phyloP scores from a whole-genome alignment of 2,888 invertebrate genomes.

The Dicyrtomina minuta region DNA sequence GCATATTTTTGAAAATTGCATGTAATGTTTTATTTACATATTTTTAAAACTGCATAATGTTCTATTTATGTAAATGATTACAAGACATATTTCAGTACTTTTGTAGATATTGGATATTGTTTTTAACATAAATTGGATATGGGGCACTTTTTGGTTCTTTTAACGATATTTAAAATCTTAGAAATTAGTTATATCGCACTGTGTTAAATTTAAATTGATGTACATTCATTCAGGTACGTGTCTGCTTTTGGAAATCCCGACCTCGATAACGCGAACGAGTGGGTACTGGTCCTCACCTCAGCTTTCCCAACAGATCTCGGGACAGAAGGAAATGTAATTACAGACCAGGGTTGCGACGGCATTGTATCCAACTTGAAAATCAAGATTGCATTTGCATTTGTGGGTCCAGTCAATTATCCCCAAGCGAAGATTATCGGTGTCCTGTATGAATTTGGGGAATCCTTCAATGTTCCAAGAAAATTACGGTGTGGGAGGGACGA shows the following conservation, averaged over 20 bases:
- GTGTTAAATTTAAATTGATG: too few relatives aligned
- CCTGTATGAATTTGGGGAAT: conserved; percentile 45
- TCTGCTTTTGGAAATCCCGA: conserved; percentile 60
- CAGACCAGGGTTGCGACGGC: conserved; percentile 55
- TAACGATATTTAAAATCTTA: too few relatives aligned
- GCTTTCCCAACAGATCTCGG: conserved; percentile 1
- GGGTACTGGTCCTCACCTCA: conserved; percentile 13
- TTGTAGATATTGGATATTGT: too few relatives aligned
- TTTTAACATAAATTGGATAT: too few relatives aligned
- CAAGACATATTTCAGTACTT: too few relatives aligned
- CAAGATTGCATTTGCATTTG: conserved; percentile 60
- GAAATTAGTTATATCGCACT: too few relatives aligned
- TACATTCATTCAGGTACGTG: conserved; percentile 32
- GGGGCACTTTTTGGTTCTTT: too few relatives aligned
- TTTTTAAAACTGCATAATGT: too few relatives aligned
- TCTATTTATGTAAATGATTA: too few relatives aligned
- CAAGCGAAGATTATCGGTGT: conserved; percentile 60
- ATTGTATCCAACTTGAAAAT: conserved; percentile 57
- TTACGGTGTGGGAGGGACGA: conserved; percentile 26
- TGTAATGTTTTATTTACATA: too few relatives aligned
- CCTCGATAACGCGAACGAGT: conserved; percentile 13
- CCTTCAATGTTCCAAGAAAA: conserved; percentile 39
- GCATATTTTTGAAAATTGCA: too few relatives aligned
- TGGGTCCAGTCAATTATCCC: conserved; percentile 59
- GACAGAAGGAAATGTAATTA: conserved; percentile 36